Percentiles rank a stretch among this genome's conserved stretches.
Evolutionary conservation across 1,140 invertebrate species (phyloP).

Genomic region (Physella acuta): DNA sequence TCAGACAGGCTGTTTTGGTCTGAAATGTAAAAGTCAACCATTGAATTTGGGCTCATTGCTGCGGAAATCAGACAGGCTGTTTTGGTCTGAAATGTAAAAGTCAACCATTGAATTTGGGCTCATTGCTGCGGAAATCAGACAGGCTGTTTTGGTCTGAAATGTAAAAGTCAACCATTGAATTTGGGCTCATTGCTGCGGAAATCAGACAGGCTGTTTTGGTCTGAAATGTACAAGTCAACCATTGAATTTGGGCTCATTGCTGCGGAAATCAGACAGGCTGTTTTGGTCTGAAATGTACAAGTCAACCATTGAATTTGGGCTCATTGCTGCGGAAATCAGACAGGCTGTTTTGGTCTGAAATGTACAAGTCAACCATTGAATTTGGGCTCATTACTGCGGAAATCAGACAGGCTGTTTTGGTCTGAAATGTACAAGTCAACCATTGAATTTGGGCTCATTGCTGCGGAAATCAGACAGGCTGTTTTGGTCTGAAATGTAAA

Average conservation of each 20-base stretch:
- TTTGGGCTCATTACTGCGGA: slow-evolving; percentile 34
- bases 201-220: slow-evolving; percentile 40
- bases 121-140: slow-evolving; percentile 34
- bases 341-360: slow-evolving; percentile 42
- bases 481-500: slow-evolving; percentile 34
- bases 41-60: slow-evolving; percentile 44
- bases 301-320: slow-evolving; percentile 47
- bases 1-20: slow-evolving; percentile 42
- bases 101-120: slow-evolving; percentile 47
- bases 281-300: slow-evolving; percentile 36
- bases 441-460: slow-evolving; percentile 44
- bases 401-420: slow-evolving; percentile 39
- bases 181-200: slow-evolving; percentile 35
- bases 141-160: slow-evolving; percentile 42
- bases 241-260: slow-evolving; percentile 44
- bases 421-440: slow-evolving; percentile 34
- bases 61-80: slow-evolving; percentile 38
- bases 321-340: slow-evolving; percentile 35
- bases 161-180: slow-evolving; percentile 43
- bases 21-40: slow-evolving; percentile 22
- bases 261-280: slow-evolving; percentile 37
- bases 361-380: too few relatives aligned
- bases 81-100: slow-evolving; percentile 34
- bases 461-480: slow-evolving; percentile 38
- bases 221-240: slow-evolving; percentile 30